These are phyloP conservation scores for Sipha flava DNA, from an alignment of 1,140 invertebrate genomes.

Conservation along the genomic window DNA sequence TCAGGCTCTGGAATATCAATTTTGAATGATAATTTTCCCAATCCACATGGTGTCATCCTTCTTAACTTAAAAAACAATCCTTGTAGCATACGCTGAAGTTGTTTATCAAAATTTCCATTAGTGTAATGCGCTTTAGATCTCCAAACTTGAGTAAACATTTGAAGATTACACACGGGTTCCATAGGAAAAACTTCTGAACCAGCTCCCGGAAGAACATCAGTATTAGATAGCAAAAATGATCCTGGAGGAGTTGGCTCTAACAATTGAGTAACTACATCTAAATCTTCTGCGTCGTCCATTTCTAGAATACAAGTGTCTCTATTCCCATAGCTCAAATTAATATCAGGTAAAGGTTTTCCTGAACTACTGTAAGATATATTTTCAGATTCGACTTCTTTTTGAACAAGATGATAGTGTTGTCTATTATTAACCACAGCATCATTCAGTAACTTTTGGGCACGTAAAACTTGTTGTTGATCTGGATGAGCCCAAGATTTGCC, in stretches of 20 bases:
- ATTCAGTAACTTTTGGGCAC: conserved; percentile 54
- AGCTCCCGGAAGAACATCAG: conserved; percentile 66
- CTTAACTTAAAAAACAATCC: conserved; percentile 78
- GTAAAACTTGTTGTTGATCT: conserved; percentile 40
- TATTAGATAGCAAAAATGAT: conserved; percentile 77
- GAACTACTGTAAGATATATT: conserved; percentile 58
- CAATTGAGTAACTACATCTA: conserved; percentile 67
- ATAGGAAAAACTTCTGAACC: conserved; percentile 41
- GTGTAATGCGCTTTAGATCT: conserved; percentile 45
- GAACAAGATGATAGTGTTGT: conserved; percentile 29
- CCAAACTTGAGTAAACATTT: conserved; percentile 83
- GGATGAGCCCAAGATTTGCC: conserved; percentile 51
- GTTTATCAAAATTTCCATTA: conserved; percentile 44
- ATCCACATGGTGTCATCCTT: conserved; percentile 70
- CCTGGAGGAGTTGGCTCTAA: conserved; percentile 68
- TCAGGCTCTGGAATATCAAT: conserved; percentile 77
- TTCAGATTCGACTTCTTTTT: conserved; percentile 41
- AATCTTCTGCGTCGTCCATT: conserved; percentile 79
- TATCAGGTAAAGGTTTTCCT: conserved; percentile 62
- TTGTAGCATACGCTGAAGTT: conserved; percentile 59
- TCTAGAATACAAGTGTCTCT: conserved; percentile 78
- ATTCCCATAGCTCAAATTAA: conserved; percentile 67
- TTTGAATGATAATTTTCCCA: conserved; percentile 68
- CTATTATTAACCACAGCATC: conserved; percentile 58
- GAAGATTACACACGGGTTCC: conserved; percentile 58